These are phyloP conservation scores for Acleris laterana DNA, from an alignment of 2,888 invertebrate genomes.

Conservation along the genomic window DNA sequence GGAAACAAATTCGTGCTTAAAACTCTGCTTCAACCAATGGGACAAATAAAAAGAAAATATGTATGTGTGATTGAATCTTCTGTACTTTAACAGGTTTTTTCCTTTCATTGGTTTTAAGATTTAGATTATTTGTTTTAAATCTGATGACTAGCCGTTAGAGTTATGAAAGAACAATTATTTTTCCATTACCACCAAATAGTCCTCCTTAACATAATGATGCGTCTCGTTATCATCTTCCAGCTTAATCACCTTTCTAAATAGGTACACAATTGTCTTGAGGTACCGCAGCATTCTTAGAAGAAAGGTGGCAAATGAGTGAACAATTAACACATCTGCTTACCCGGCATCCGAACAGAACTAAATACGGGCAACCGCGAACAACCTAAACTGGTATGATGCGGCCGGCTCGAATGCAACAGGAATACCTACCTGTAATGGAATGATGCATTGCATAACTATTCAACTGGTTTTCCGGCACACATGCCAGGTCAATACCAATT, in stretches of 20 bases:
- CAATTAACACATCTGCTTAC: constrained; percentile 14
- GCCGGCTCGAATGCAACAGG: constrained; percentile 18
- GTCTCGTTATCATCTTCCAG: neutral
- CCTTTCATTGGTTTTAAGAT: neutral
- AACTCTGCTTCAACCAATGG: neutral
- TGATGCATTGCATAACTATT: constrained; percentile 35
- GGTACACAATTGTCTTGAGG: neutral
- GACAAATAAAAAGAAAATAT: neutral
- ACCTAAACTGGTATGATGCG: constrained; percentile 23
- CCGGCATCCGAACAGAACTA: constrained; percentile 1
- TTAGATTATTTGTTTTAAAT: too few species aligned
- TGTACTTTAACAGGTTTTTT: neutral
- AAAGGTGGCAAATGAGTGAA: constrained; percentile 26
- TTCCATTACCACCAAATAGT: neutral
- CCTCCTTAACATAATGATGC: neutral
- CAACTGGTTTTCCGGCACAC: constrained; percentile 33
- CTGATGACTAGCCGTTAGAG: too few species aligned
- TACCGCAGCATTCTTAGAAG: constrained; percentile 14
- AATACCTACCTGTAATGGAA: constrained; percentile 35
- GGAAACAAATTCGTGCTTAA: constrained; percentile 1
- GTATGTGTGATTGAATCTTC: neutral
- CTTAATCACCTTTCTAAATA: constrained; percentile 5
- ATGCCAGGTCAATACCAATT: constrained; percentile 25
- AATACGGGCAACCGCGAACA: constrained; percentile 4
- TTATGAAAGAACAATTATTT: neutral